Evolutionary conservation across 37 sponge, comb jelly and placozoan species (phyloP).

Genomic region (Chondrilla cf. caribensis): DNA sequence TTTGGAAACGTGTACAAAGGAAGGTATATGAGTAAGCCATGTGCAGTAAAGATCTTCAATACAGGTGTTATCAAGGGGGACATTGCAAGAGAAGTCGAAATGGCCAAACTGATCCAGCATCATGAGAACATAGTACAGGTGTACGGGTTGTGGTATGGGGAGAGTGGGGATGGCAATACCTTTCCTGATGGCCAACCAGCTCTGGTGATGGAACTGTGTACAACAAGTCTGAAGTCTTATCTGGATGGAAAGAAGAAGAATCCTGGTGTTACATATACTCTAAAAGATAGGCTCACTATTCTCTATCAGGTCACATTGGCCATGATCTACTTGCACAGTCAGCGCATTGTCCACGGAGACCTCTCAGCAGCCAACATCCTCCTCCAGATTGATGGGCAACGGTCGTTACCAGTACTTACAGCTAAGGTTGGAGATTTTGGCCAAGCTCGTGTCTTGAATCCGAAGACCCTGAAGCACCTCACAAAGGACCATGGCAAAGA

Average conservation of each 20-base stretch:
- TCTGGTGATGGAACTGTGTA: conserved; percentile 18
- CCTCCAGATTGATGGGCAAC: neutral
- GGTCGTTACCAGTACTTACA: neutral
- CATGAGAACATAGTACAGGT: conserved; percentile 1
- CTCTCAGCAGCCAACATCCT: conserved; percentile 8
- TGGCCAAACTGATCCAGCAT: too few relatives aligned
- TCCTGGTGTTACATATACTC: neutral
- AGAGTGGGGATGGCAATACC: neutral
- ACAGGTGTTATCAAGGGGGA: neutral
- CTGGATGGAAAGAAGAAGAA: neutral
- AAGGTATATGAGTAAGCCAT: neutral
- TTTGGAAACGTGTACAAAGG: conserved; percentile 25
- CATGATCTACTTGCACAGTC: neutral
- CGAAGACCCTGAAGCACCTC: too few relatives aligned
- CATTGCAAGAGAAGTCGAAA: neutral
- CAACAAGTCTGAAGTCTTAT: neutral
- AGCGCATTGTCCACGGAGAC: neutral
- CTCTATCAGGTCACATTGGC: neutral
- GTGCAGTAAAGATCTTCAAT: conserved; percentile 16
- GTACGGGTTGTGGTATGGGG: neutral
- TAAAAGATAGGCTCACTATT: neutral
- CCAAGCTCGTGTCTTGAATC: neutral
- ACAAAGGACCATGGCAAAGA: neutral
- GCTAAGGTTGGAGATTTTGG: conserved; percentile 6
- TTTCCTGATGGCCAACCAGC: too few relatives aligned